Base-by-base conservation (phyloP, 2,888 invertebrate species). In the Lottia gigantea region DNA sequence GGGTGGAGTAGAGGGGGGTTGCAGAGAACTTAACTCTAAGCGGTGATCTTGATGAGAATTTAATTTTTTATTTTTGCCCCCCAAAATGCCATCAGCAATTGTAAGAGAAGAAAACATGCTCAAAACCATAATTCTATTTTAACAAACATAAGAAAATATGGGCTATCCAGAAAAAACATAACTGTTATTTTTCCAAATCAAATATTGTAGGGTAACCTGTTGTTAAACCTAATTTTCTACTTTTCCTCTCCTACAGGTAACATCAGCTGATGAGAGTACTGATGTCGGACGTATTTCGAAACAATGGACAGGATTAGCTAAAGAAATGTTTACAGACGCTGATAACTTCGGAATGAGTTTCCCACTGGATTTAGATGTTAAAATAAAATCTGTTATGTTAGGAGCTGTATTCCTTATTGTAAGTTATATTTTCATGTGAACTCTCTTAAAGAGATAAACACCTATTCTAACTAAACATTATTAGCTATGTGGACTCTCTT, bases 341-440 rank as follows among this genome's bases (percentile, higher is more conserved):
- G 95, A 96, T 88, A 93, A 93, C 88, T 97, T 96, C 88, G 95
- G 95, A 40, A 93, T 97, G 74, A 92, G 92, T n/a, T 97, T 97
- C 88, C 97, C 97, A 0, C 91, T 94, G 91, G 95, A 96, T 88
- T 90, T 97, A 84, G 95, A 96, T 86, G 94, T 93, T 1, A 93
- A 92, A 80, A 91, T 94, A 70, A 95, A 96, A 85, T 94, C 95
- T 0, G 89, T 95, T 3, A 90, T 96, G 68, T 86, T 96, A 40
- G 96, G 94, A 7, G 93, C 95, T 64, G 92, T 93, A 0, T 95
- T 96, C 89, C 90, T 96, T 71, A 89, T 96, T 92, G 96, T 95
- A 91, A 90, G 89, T 86, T n/a, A 11, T 7, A 4, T 23, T 19
- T 55, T 11, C 40, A 8, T 40, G 40, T 40, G 11, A 8, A 40